Evolutionary conservation across 2,797 vertebrate species (phyloP).

Genomic region (Heterohyrax brucei): DNA sequence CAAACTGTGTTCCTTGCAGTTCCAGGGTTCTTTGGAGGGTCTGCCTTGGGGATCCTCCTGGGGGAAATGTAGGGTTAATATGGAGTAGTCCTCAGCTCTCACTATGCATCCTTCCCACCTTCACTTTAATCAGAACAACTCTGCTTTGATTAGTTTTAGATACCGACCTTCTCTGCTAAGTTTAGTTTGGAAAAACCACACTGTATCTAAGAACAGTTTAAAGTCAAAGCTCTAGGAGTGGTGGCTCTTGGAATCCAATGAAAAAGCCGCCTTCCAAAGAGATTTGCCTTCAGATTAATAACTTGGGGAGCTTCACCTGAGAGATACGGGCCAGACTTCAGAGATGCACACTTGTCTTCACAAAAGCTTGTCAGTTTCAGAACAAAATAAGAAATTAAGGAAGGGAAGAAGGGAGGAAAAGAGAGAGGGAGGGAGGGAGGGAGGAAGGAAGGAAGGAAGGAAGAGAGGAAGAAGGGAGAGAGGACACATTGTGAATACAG

Average conservation of each 20-base stretch:
- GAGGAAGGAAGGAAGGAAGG: not conserved
- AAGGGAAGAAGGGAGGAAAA: too few species aligned
- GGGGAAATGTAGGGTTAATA: not conserved
- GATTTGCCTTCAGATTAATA: constrained; percentile 37
- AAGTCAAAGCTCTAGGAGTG: constrained; percentile 56
- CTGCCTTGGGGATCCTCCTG: not conserved
- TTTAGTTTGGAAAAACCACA: constrained; percentile 38
- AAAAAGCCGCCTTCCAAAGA: constrained; percentile 50
- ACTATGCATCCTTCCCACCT: not conserved
- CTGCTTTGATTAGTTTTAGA: not conserved
- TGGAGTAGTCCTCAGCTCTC: not conserved
- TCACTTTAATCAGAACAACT: not conserved
- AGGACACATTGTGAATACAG: not conserved
- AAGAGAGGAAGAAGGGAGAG: not conserved
- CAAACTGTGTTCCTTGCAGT: constrained; percentile 7
- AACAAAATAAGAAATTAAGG: constrained; percentile 4
- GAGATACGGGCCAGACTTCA: not conserved
- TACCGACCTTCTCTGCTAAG: not conserved
- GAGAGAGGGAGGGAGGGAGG: not conserved
- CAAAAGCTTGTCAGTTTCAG: constrained; percentile 61
- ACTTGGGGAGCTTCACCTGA: constrained; percentile 63
- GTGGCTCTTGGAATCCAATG: constrained; percentile 47
- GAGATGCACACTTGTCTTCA: constrained; percentile 12
- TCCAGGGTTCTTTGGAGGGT: not conserved
- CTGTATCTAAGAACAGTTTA: not conserved